Conservation (phyloP, 2,888 invertebrate genomes). For the Clivina fossor region DNA sequence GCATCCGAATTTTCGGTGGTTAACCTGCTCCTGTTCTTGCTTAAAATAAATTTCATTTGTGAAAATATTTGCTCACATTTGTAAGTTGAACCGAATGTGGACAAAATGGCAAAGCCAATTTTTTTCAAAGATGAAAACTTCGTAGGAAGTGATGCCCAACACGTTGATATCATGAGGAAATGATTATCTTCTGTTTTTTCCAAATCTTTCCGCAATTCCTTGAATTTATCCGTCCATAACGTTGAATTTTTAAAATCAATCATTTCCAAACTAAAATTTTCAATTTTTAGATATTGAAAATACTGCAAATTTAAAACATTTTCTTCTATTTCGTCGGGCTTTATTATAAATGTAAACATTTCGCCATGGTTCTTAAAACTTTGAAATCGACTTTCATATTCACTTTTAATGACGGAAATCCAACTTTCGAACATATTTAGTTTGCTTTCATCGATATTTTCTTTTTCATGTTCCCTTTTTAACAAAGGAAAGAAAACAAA, state of each 20-base stretch:
- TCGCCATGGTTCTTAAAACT: too few species aligned
- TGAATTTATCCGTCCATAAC: slow-evolving; percentile 37
- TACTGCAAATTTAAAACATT: too few species aligned
- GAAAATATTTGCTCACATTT: slow-evolving; percentile 39
- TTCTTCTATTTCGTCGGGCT: too few species aligned
- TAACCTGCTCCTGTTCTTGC: too few species aligned
- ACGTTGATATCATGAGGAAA: slow-evolving; percentile 36
- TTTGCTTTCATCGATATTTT: slow-evolving; percentile 37
- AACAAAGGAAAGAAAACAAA: slow-evolving; percentile 32
- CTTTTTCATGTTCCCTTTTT: slow-evolving; percentile 37
- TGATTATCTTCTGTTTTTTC: slow-evolving; percentile 34
- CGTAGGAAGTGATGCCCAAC: slow-evolving; percentile 38
- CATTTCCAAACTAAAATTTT: slow-evolving; percentile 15
- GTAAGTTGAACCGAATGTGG: slow-evolving; percentile 37
- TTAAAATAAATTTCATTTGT: too few species aligned
- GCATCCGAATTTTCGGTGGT: too few species aligned
- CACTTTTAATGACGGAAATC: too few species aligned
- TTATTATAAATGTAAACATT: too few species aligned
- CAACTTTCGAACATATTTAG: too few species aligned
- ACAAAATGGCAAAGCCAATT: slow-evolving; percentile 38
- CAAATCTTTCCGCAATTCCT: slow-evolving; percentile 37
- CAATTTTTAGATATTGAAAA: too few species aligned
- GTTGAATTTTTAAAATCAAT: slow-evolving; percentile 35
- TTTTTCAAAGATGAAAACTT: slow-evolving; percentile 37
- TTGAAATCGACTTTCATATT: too few species aligned